Percentiles rank a stretch among this genome's conserved stretches.
Evolutionary conservation across 2,888 invertebrate species (phyloP).

Genomic region (Cephus sareptanus): DNA sequence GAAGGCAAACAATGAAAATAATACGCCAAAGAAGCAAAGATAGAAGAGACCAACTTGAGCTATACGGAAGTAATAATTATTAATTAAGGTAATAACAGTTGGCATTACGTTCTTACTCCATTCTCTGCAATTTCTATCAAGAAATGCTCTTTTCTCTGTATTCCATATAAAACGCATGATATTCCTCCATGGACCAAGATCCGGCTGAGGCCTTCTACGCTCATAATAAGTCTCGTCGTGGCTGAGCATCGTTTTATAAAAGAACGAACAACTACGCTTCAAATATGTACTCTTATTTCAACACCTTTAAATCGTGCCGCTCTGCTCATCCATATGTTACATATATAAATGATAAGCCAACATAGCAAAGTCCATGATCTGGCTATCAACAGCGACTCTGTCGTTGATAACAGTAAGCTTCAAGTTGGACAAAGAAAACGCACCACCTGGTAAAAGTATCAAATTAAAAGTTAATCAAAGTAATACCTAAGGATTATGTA

Average conservation of each 20-base stretch:
- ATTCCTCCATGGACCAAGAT: constrained; percentile 47
- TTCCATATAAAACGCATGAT: constrained; percentile 55
- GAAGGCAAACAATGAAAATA: constrained; percentile 46
- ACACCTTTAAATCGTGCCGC: too few relatives aligned
- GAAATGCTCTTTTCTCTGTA: constrained; percentile 40
- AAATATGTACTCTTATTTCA: too few relatives aligned
- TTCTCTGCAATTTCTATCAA: constrained; percentile 51
- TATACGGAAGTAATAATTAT: constrained; percentile 23
- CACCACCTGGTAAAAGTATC: too few relatives aligned
- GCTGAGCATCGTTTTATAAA: constrained; percentile 35
- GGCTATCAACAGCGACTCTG: too few relatives aligned
- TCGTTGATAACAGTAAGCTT: too few relatives aligned
- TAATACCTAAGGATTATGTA: too few relatives aligned
- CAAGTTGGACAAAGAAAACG: too few relatives aligned
- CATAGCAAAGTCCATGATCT: too few relatives aligned
- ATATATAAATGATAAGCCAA: too few relatives aligned
- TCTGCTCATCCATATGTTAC: too few relatives aligned
- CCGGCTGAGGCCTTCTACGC: constrained; percentile 48
- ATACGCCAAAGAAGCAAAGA: constrained; percentile 46
- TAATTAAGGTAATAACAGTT: constrained; percentile 1
- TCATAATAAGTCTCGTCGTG: constrained; percentile 57
- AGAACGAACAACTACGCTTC: too few relatives aligned
- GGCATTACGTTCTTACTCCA: constrained; percentile 48
- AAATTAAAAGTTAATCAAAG: too few relatives aligned
- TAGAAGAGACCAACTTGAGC: constrained; percentile 52